Evolutionary conservation across 2,113 vertebrate genomes (phyloP).

Genomic region (Colinus virginianus): DNA sequence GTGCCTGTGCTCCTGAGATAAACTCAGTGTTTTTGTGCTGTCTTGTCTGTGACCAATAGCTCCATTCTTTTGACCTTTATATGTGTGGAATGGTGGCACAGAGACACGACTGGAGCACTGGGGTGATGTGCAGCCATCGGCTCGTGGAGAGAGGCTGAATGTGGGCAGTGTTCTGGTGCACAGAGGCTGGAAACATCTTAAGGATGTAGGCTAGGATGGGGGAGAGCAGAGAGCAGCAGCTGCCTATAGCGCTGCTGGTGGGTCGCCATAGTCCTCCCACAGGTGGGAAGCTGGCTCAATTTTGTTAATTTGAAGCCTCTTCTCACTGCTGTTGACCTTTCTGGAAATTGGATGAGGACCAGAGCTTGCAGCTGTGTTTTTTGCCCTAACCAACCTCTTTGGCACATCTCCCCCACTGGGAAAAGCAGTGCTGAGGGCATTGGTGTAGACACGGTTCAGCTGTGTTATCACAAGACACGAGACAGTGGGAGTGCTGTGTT

Average conservation of each 20-base stretch:
- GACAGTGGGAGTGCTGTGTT: background rate
- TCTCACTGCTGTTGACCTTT: background rate
- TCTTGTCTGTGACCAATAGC: rapidly evolving
- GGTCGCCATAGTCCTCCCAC: background rate
- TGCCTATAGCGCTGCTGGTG: rapidly evolving
- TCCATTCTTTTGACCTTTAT: background rate
- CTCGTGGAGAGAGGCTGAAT: rapidly evolving
- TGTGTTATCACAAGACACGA: background rate
- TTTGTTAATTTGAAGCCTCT: background rate
- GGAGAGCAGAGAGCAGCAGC: background rate
- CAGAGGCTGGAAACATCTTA: background rate
- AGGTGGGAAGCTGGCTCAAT: background rate
- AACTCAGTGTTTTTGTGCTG: background rate
- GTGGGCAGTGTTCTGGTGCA: background rate
- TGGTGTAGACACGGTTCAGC: rapidly evolving
- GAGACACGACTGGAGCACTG: rapidly evolving
- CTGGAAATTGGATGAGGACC: background rate
- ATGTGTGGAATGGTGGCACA: background rate
- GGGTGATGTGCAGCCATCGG: background rate
- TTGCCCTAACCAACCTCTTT: background rate
- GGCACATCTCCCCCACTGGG: background rate
- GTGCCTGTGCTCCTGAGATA: background rate
- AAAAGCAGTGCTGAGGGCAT: background rate
- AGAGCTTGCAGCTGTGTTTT: background rate
- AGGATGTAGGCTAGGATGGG: background rate